phyloP scores from a whole-genome alignment of 2,797 vertebrate species.

The Botia kubotai region DNA sequence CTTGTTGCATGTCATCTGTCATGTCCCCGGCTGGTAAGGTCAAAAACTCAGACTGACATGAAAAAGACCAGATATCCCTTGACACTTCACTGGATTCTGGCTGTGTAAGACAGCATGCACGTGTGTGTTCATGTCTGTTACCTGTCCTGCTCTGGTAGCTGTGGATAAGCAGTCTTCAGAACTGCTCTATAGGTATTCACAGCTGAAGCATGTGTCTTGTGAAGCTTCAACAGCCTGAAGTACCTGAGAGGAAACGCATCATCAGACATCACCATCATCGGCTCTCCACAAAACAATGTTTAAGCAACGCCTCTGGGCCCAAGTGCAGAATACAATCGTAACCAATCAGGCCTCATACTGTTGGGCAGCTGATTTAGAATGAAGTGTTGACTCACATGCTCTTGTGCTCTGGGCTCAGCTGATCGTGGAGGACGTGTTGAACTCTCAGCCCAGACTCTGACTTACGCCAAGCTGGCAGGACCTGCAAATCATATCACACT shows the following conservation, averaged over 20 bases:
- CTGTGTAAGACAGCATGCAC: not conserved
- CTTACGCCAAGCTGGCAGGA: slow-evolving; percentile 86
- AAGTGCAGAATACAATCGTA: slow-evolving; percentile 21
- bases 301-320: not conserved
- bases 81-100: not conserved
- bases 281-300: slow-evolving; percentile 9
- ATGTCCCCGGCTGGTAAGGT: not conserved
- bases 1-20: not conserved
- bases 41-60: not conserved
- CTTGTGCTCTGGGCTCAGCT: slow-evolving; percentile 84
- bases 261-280: slow-evolving; percentile 10
- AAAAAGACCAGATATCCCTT: not conserved
- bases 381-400: slow-evolving; percentile 80
- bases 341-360: not conserved
- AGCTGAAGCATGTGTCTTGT: slow-evolving; percentile 78
- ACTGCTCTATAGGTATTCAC: slow-evolving; percentile 80
- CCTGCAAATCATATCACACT: slow-evolving; percentile 73
- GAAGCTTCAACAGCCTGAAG: slow-evolving; percentile 83
- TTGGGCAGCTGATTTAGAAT: slow-evolving; percentile 20
- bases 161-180: slow-evolving; percentile 80
- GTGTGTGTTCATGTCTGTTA: slow-evolving; percentile 59
- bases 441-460: slow-evolving; percentile 80
- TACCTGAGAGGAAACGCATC: slow-evolving; percentile 75
- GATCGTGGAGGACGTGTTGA: slow-evolving; percentile 81
- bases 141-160: slow-evolving; percentile 87